Evolutionary conservation across 2,797 vertebrate species (phyloP), one percentile per base, ranked within the genome.

Genomic region (Anas acuta): DNA sequence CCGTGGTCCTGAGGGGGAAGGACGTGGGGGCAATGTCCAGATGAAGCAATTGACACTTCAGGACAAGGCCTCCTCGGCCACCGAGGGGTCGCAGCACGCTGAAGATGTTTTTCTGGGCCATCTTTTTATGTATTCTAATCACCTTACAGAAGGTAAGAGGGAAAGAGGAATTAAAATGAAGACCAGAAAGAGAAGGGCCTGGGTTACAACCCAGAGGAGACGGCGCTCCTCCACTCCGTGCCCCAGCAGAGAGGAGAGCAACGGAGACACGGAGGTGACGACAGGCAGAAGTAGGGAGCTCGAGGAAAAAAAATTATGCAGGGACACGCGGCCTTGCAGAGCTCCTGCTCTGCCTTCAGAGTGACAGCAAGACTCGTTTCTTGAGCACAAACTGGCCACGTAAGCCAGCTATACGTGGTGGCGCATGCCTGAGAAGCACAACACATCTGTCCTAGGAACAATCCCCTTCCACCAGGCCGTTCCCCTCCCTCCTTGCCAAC

Each of bases 41-140:
- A 11, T 0, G 13, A 71, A 51, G 37, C n/a, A 1, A 13, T 13
- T 13, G 14, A 7, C 57, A 28, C 37, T 65, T 15, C 19, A 0
- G 65, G 57, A 39, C 21, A 35, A 87, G 56, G 10, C 15, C 16
- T 20, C 20, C 16, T 30, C 2, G 4, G 0, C 26, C 12, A 3
- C 0, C 3, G 13, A n/a, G 3, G 15, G 60, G 16, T 21, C 5
- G 3, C 22, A 16, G 45, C 0, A 2, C 1, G 16, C 23, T 3
- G 20, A 32, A 22, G 25, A 26, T 12, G 4, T 25, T 11, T 43
- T 15, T 8, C 37, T 20, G 37, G 19, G 23, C n/a, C 28, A 3
- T 23, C 26, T 19, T 28, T 18, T 6, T 6, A 4, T 4, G 7
- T 19, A 9, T 26, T 41, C 62, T 20, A 14, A 54, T 7, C 62